Conservation (phyloP, 1,140 invertebrate genomes). For the Patella vulgata region DNA sequence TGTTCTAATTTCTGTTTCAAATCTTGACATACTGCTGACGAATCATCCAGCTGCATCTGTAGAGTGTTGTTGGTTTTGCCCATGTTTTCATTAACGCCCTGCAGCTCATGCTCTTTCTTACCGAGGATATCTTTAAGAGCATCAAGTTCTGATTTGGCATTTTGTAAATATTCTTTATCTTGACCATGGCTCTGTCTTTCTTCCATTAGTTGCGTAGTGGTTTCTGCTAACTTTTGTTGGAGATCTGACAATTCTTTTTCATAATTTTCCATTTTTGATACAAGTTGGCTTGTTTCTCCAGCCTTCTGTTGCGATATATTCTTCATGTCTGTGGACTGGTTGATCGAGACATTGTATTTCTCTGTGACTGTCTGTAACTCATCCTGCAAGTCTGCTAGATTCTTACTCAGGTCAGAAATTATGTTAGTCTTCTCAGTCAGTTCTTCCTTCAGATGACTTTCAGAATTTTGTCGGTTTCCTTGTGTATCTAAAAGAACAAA, state of each 20-base stretch:
- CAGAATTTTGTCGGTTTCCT: not conserved
- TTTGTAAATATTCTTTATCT: not conserved
- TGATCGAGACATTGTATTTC: not conserved
- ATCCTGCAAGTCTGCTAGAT: slow-evolving; percentile 1
- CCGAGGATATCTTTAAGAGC: not conserved
- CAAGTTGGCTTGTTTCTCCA: slow-evolving; percentile 2
- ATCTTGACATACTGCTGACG: not conserved
- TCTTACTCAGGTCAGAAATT: slow-evolving; percentile 1
- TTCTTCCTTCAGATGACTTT: not conserved
- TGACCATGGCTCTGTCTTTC: slow-evolving; percentile 10
- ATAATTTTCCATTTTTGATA: slow-evolving; percentile 7
- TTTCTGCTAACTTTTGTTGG: slow-evolving; percentile 1
- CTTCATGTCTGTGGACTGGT: slow-evolving; percentile 9
- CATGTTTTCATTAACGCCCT: not conserved
- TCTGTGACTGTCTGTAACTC: slow-evolving; percentile 7
- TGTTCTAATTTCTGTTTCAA: slow-evolving; percentile 10
- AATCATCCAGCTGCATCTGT: slow-evolving; percentile 1
- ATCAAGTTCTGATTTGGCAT: too few species aligned
- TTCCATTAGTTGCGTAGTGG: not conserved
- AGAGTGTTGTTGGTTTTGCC: slow-evolving; percentile 6
- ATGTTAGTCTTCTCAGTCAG: not conserved
- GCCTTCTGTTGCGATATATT: slow-evolving; percentile 1
- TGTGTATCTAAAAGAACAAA: slow-evolving; percentile 8
- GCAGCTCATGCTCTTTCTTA: not conserved
- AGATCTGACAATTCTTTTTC: slow-evolving; percentile 5